Evolutionary conservation across 2,888 invertebrate species (phyloP).

Genomic region (Ectemnius lituratus): DNA sequence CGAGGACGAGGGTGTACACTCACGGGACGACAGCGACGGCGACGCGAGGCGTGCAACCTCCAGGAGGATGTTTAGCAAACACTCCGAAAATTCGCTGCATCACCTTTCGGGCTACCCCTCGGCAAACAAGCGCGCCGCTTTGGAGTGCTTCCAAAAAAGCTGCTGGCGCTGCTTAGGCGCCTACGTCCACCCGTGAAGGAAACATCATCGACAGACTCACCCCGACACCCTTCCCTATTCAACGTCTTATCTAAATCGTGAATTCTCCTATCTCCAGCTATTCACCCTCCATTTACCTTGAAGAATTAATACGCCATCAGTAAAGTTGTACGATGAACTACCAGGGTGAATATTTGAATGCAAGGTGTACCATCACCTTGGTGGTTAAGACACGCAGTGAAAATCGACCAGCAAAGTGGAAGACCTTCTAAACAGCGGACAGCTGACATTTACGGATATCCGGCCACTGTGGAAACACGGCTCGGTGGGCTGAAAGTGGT

Average conservation of each 20-base stretch:
- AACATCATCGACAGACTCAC: slow-evolving; percentile 13
- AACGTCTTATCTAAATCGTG: neutral
- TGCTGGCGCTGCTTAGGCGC: slow-evolving; percentile 47
- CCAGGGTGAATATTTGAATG: too few species aligned
- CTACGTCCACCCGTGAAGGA: slow-evolving; percentile 27
- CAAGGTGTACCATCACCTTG: too few species aligned
- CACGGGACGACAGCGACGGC: neutral
- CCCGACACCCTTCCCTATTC: neutral
- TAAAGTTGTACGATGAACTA: too few species aligned
- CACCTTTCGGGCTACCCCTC: slow-evolving; percentile 63
- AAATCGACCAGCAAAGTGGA: too few species aligned
- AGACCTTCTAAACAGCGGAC: too few species aligned
- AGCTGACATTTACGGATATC: too few species aligned
- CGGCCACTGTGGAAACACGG: too few species aligned
- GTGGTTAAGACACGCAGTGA: too few species aligned
- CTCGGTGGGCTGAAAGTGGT: too few species aligned
- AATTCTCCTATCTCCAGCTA: neutral
- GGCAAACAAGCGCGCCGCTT: slow-evolving; percentile 62
- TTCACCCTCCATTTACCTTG: too few species aligned
- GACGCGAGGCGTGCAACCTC: slow-evolving; percentile 37
- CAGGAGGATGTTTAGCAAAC: slow-evolving; percentile 70
- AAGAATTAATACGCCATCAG: too few species aligned
- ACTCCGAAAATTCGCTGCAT: slow-evolving; percentile 71
- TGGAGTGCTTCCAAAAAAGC: slow-evolving; percentile 65
- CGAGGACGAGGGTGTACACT: slow-evolving; percentile 48